Conservation (phyloP, 2,113 vertebrate species). For the Cyprinus carpio region DNA sequence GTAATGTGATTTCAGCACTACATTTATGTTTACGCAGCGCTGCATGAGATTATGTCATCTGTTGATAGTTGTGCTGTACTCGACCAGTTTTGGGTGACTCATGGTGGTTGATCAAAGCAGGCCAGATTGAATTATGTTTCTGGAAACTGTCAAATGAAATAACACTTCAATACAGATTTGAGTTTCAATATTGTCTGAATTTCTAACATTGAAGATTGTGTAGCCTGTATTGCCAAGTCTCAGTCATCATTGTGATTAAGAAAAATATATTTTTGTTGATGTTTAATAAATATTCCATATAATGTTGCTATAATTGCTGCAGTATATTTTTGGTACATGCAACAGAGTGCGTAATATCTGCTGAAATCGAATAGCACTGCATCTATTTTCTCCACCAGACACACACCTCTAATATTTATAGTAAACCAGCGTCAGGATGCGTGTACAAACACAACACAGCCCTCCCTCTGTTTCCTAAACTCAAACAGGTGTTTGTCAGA, state of each 20-base stretch:
- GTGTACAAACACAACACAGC: constrained; percentile 27
- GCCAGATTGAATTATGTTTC: background rate
- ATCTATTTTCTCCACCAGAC: constrained; percentile 8
- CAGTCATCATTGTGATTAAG: background rate
- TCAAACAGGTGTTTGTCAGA: too few relatives aligned
- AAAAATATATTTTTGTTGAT: background rate
- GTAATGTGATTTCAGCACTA: background rate
- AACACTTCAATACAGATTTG: too few relatives aligned
- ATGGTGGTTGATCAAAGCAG: background rate
- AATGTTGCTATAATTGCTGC: background rate
- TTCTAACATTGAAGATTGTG: background rate
- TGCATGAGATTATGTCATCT: background rate
- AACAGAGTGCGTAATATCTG: background rate
- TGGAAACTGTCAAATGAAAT: background rate
- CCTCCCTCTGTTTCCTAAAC: background rate
- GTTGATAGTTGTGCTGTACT: background rate
- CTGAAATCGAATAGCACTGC: background rate
- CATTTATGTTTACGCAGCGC: background rate
- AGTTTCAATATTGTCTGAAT: background rate
- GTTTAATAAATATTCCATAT: background rate
- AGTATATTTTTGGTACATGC: background rate
- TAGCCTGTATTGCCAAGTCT: background rate
- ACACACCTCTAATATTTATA: constrained; percentile 65
- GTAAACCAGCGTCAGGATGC: constrained; percentile 62
- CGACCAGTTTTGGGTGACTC: background rate